These are phyloP conservation scores for Microplitis deprimator DNA, from an alignment of 2,888 invertebrate species.

Conservation along the genomic window DNA sequence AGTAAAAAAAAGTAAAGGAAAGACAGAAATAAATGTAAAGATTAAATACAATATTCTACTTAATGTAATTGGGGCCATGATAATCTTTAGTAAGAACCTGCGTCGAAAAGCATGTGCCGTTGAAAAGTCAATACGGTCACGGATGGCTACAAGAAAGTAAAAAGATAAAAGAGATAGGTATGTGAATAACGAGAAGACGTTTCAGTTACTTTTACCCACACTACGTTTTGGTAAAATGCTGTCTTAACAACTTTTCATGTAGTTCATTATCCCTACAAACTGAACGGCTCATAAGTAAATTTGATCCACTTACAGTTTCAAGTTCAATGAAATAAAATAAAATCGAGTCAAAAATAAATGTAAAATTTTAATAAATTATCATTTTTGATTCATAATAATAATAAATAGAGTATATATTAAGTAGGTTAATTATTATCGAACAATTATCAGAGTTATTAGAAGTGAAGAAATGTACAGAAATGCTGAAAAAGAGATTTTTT, in stretches of 20 bases:
- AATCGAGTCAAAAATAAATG: neutral
- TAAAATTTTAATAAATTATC: neutral
- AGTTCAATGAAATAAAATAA: neutral
- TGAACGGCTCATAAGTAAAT: neutral
- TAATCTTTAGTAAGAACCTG: slow-evolving; percentile 40
- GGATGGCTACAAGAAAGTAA: slow-evolving; percentile 40
- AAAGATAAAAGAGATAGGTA: slow-evolving; percentile 7
- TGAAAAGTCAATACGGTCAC: slow-evolving; percentile 46
- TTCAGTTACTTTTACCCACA: slow-evolving; percentile 41
- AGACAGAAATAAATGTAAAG: neutral
- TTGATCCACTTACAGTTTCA: neutral
- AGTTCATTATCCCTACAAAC: neutral
- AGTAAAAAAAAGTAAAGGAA: too few relatives aligned
- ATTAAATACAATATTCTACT: slow-evolving; percentile 38
- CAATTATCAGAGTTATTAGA: neutral
- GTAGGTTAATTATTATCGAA: neutral
- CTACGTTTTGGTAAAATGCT: slow-evolving; percentile 19
- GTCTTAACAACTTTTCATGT: neutral
- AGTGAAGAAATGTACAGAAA: neutral
- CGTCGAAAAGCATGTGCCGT: slow-evolving; percentile 59
- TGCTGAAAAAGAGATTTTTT: neutral
- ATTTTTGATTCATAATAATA: neutral
- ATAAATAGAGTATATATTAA: neutral
- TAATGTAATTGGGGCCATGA: slow-evolving; percentile 37
- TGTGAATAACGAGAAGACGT: slow-evolving; percentile 21